A percentile compares a stretch with the other conserved stretches of the same genome.
phyloP scores from a whole-genome alignment of 2,113 vertebrate genomes.

The Scomber scombrus region DNA sequence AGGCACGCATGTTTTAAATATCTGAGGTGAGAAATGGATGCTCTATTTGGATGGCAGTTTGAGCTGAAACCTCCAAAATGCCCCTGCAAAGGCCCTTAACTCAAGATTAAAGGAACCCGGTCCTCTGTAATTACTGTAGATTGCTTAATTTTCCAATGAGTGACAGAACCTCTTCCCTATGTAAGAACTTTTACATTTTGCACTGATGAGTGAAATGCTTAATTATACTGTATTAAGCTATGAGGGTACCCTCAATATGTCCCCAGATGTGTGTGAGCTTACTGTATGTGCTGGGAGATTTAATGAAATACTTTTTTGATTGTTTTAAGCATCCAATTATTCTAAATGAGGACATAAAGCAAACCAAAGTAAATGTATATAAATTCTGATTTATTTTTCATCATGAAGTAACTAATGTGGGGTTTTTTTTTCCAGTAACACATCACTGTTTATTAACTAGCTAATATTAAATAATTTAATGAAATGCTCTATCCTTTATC shows the following conservation, averaged over 20 bases:
- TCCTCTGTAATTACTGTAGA: conserved; percentile 11
- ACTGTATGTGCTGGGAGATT: background rate
- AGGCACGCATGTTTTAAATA: background rate
- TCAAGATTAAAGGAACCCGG: conserved; percentile 40
- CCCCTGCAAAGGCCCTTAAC: conserved; percentile 2
- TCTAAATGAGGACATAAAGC: background rate
- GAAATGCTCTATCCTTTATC: background rate
- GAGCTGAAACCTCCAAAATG: conserved; percentile 1
- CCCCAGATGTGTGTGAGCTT: background rate
- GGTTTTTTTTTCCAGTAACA: background rate
- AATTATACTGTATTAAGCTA: conserved; percentile 28
- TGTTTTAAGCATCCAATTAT: background rate
- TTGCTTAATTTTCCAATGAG: conserved; percentile 10
- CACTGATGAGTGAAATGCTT: conserved; percentile 36
- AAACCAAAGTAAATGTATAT: background rate
- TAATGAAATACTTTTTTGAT: no score
- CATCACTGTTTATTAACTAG: background rate
- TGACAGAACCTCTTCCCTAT: conserved; percentile 9
- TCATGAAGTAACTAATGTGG: background rate
- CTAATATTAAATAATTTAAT: background rate
- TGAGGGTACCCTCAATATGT: conserved; percentile 6
- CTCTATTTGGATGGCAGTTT: background rate
- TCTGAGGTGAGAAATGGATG: conserved; percentile 6
- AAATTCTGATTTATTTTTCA: background rate
- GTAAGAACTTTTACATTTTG: conserved; percentile 41